Evolutionary conservation across 2,797 vertebrate genomes (phyloP).

Genomic region (Halcyon smyrnensis): DNA sequence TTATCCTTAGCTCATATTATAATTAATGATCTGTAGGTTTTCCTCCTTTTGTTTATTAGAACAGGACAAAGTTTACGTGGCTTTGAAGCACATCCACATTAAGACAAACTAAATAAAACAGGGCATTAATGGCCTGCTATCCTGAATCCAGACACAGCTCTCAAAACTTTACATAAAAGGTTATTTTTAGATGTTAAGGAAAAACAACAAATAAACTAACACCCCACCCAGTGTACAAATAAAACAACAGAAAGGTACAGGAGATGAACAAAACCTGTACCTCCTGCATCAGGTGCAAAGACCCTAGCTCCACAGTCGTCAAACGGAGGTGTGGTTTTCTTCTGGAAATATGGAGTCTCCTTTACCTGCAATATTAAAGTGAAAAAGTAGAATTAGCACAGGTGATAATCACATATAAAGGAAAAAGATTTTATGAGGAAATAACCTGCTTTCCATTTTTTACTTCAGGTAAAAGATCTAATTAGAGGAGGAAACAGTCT

Average conservation of each 20-base stretch:
- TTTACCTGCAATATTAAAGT: slow-evolving; percentile 83
- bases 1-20: background rate
- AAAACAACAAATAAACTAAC: background rate
- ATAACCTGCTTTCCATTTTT: background rate
- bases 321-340: slow-evolving; percentile 88
- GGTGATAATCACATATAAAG: background rate
- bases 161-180: background rate
- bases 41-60: background rate
- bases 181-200: background rate
- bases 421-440: background rate
- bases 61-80: background rate
- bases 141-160: background rate
- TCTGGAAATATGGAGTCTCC: slow-evolving; percentile 94
- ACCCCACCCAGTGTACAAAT: background rate
- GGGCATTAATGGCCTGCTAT: background rate
- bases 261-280: slow-evolving; percentile 72
- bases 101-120: background rate
- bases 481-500: background rate
- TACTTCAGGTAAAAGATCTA: background rate
- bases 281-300: slow-evolving; percentile 88
- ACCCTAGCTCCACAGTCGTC: slow-evolving; percentile 87
- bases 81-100: background rate
- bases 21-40: background rate
- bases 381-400: slow-evolving; percentile 22
- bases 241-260: background rate